Percentiles rank a stretch among this genome's conserved stretches.
Conservation (phyloP, 2,113 vertebrate genomes). For the Bubo scandiacus region DNA sequence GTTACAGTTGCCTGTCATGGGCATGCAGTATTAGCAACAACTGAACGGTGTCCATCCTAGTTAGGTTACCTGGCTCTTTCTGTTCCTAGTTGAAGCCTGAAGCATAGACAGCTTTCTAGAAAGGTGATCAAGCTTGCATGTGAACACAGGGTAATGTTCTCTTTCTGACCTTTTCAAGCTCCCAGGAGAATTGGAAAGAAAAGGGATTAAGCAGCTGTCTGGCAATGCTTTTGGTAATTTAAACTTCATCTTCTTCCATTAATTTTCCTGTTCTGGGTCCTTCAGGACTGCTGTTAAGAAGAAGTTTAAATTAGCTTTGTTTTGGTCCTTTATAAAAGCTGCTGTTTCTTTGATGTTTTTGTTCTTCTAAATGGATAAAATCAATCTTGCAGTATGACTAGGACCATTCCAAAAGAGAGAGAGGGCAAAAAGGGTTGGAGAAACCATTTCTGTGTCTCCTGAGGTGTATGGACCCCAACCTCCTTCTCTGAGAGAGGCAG, state of each 20-base stretch:
- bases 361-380: not conserved
- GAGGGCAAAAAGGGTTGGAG: not conserved
- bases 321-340: not conserved
- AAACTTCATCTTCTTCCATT: not conserved
- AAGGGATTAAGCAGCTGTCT: constrained; percentile 41
- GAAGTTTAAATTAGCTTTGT: not conserved
- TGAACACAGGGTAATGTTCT: constrained; percentile 36
- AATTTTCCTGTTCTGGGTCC: not conserved
- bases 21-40: not conserved
- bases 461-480: rapidly evolving
- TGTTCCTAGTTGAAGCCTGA: not conserved
- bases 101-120: not conserved
- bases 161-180: constrained; percentile 51
- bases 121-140: not conserved
- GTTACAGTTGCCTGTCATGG: rapidly evolving
- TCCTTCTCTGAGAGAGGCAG: not conserved
- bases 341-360: not conserved
- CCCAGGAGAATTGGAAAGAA: constrained; percentile 43
- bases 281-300: not conserved
- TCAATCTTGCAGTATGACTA: not conserved
- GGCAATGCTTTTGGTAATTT: not conserved
- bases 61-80: not conserved
- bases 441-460: not conserved
- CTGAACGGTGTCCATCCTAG: rapidly evolving
- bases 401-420: not conserved